These are phyloP conservation scores for Cecropterus lyciades DNA, from an alignment of 1,140 invertebrate species.

Conservation along the genomic window DNA sequence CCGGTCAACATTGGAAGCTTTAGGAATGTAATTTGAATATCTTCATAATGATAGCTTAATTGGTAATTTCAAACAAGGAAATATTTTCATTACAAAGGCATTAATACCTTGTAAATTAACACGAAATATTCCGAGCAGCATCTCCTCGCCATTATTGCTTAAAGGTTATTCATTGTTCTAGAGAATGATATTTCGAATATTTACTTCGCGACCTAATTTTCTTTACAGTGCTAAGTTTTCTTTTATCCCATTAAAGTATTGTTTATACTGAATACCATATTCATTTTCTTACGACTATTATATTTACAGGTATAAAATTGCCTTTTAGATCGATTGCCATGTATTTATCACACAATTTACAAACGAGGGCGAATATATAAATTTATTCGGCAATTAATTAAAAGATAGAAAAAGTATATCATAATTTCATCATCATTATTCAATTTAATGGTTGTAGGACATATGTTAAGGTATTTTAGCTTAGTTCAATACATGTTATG, in stretches of 20 bases:
- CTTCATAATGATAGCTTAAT: constrained; percentile 23
- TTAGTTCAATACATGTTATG: no score
- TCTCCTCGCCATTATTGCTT: constrained; percentile 16
- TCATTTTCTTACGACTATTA: no score
- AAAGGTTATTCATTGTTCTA: constrained; percentile 26
- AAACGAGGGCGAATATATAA: no score
- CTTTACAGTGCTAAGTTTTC: background rate
- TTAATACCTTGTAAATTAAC: constrained; percentile 31
- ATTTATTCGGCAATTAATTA: no score
- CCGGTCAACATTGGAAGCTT: constrained; percentile 2
- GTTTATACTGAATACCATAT: no score
- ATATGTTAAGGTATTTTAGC: no score
- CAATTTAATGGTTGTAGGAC: no score
- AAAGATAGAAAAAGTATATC: no score
- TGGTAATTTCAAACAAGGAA: constrained; percentile 29
- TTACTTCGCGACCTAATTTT: constrained; percentile 16
- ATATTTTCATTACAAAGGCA: constrained; percentile 37
- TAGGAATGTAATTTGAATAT: constrained; percentile 21
- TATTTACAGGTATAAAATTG: no score
- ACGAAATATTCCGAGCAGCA: constrained; percentile 33
- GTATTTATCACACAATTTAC: no score
- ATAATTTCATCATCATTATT: no score
- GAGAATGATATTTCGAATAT: constrained; percentile 25
- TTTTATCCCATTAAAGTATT: background rate
- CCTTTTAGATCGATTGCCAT: no score